Conservation (phyloP, 2,113 vertebrate species). For the Melanotaenia duboulayi region DNA sequence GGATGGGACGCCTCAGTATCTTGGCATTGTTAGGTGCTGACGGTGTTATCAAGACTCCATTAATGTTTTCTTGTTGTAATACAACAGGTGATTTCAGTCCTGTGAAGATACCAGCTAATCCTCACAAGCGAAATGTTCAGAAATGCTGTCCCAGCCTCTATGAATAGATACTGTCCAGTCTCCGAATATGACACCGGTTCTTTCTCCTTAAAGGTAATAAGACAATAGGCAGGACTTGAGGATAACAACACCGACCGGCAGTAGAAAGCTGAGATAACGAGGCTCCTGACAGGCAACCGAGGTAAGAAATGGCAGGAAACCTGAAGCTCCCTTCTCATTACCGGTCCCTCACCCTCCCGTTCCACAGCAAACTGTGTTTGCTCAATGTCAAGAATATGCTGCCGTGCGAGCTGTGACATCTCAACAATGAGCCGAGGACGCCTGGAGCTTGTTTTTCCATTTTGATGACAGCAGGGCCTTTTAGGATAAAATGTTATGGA, state of each 20-base stretch:
- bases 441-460: constrained; percentile 57
- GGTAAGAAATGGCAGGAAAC: constrained; percentile 40
- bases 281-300: constrained; percentile 69
- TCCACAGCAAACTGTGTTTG: constrained; percentile 43
- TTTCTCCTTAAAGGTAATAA: constrained; percentile 61
- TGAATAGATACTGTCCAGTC: constrained; percentile 56
- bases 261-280: constrained; percentile 70
- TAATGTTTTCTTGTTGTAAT: constrained; percentile 32
- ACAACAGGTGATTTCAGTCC: constrained; percentile 23
- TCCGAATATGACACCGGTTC: constrained; percentile 57
- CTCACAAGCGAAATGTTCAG: constrained; percentile 18
- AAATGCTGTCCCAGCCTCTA: constrained; percentile 29
- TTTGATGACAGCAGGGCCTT: constrained; percentile 42
- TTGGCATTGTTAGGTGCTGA: constrained; percentile 25
- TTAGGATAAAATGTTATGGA: constrained; percentile 36
- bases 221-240: constrained; percentile 65
- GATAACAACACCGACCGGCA: constrained; percentile 67
- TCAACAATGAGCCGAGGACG: constrained; percentile 46
- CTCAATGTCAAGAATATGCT: constrained; percentile 28
- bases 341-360: constrained; percentile 41
- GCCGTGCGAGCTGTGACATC: constrained; percentile 47
- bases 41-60: constrained; percentile 21
- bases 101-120: constrained; percentile 30
- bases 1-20: constrained; percentile 10
- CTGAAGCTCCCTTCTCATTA: constrained; percentile 70